Evolutionary conservation across 1,140 invertebrate genomes (phyloP).

Genomic region (Zaprionus gabonicus): DNA sequence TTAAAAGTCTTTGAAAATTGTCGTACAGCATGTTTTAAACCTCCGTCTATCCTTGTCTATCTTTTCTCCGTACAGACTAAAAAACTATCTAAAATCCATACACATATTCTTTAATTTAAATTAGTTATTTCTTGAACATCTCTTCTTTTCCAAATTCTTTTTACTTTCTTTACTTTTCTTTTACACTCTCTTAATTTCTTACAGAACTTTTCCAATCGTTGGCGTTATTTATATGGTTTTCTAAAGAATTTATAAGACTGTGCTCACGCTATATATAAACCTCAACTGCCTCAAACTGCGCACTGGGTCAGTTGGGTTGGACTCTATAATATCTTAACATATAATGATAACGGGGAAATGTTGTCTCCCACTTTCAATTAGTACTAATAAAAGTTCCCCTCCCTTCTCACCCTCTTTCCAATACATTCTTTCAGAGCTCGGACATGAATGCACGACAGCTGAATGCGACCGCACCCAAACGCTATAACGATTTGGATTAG

Average conservation of each 20-base stretch:
- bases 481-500: conserved; percentile 65
- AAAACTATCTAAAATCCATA: no score
- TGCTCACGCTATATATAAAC: neutral
- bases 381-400: neutral
- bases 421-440: conserved; percentile 74
- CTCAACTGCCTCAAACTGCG: conserved; percentile 9
- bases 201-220: conserved; percentile 84
- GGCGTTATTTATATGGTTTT: conserved; percentile 82
- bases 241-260: conserved; percentile 70
- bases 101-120: neutral
- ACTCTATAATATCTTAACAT: neutral
- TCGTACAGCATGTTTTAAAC: neutral
- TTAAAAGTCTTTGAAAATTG: no score
- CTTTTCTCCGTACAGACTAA: no score
- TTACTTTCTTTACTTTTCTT: conserved; percentile 28
- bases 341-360: neutral
- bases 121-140: neutral
- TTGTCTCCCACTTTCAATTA: neutral
- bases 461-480: conserved; percentile 74
- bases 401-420: neutral
- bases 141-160: neutral
- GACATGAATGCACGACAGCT: conserved; percentile 83
- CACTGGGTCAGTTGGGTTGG: neutral
- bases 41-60: no score
- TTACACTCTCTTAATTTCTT: conserved; percentile 53